Conservation (phyloP, 2,888 invertebrate species). For the Aspidiotus destructor region DNA sequence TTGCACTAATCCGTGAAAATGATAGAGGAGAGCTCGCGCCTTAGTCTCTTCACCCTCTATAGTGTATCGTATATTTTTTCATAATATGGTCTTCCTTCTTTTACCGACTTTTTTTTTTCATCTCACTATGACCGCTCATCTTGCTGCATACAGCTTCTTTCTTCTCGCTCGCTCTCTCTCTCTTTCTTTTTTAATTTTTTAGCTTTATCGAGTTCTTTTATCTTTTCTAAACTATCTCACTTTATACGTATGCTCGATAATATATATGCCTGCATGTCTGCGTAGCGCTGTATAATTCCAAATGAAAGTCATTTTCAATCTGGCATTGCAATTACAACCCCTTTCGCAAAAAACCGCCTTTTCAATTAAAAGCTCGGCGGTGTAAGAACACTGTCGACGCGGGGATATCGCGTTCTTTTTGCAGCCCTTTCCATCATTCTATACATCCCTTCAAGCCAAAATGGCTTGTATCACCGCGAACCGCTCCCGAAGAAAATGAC, state of each 20-base stretch:
- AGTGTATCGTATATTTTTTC: too few species aligned
- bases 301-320: constrained; percentile 33
- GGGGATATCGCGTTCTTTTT: constrained; percentile 3
- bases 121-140: not conserved
- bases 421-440: not conserved
- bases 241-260: not conserved
- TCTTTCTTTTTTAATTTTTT: constrained; percentile 2
- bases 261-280: constrained; percentile 2
- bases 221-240: constrained; percentile 4
- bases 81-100: too few species aligned
- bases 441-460: not conserved
- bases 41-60: too few species aligned
- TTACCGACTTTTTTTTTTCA: not conserved
- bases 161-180: too few species aligned
- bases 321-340: constrained; percentile 31
- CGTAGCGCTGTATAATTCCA: constrained; percentile 20
- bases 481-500: constrained; percentile 28
- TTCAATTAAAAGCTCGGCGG: constrained; percentile 26
- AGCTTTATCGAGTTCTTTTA: not conserved
- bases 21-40: too few species aligned
- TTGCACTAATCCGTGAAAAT: too few species aligned
- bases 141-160: not conserved
- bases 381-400: constrained; percentile 8
- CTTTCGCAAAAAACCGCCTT: constrained; percentile 30
- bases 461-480: constrained; percentile 20